Percentiles rank a stretch among this genome's conserved stretches.
Conservation (phyloP, 2,113 vertebrate genomes). For the Carollia perspicillata region DNA sequence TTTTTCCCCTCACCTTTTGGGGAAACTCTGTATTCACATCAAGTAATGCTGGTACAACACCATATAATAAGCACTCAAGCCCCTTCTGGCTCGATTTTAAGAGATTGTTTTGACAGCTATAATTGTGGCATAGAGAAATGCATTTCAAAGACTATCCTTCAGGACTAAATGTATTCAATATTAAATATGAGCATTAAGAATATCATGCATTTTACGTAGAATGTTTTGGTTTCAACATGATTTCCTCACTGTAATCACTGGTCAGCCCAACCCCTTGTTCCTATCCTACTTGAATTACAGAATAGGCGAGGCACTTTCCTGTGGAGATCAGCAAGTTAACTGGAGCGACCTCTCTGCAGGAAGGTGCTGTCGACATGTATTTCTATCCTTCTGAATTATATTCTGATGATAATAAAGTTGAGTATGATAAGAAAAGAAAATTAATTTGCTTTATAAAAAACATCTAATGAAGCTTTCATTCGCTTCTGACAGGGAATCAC, state of each 20-base stretch:
- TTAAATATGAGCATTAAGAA: slow-evolving; percentile 79
- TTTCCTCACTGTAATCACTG: slow-evolving; percentile 73
- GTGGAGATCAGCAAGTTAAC: slow-evolving; percentile 74
- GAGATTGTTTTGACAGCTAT: slow-evolving; percentile 67
- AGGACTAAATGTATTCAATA: slow-evolving; percentile 75
- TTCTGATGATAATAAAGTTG: slow-evolving; percentile 58
- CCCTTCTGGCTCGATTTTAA: slow-evolving; percentile 51
- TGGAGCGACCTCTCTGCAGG: slow-evolving; percentile 72
- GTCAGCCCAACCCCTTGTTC: slow-evolving; percentile 67
- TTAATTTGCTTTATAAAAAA: slow-evolving; percentile 57
- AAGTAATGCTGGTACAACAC: neutral
- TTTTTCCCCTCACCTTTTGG: slow-evolving; percentile 31
- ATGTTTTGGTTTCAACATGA: slow-evolving; percentile 73
- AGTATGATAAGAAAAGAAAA: slow-evolving; percentile 46
- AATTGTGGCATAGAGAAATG: slow-evolving; percentile 61
- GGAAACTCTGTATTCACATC: slow-evolving; percentile 22
- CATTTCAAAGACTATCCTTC: slow-evolving; percentile 63
- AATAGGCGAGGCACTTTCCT: slow-evolving; percentile 65
- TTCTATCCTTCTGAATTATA: slow-evolving; percentile 69
- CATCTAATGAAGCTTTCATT: slow-evolving; percentile 58
- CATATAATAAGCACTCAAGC: slow-evolving; percentile 2
- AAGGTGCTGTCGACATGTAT: slow-evolving; percentile 67
- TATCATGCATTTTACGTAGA: slow-evolving; percentile 83
- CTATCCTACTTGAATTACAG: slow-evolving; percentile 76
- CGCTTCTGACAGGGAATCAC: neutral